Evolutionary conservation across 2,113 vertebrate species (phyloP).

Genomic region (Dinomys branickii): DNA sequence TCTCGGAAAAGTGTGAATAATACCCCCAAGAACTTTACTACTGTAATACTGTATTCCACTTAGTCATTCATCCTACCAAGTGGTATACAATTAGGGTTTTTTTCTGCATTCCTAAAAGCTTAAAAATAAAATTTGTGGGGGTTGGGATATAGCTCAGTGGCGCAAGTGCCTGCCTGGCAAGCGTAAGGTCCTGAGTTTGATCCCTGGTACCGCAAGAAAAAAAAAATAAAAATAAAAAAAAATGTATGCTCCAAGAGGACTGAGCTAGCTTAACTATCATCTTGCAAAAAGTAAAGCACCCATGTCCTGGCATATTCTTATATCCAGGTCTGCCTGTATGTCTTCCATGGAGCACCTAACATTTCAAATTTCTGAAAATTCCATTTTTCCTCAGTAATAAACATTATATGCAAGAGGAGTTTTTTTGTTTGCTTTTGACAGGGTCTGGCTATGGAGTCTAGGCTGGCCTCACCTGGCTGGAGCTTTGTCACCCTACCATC

Average conservation of each 20-base stretch:
- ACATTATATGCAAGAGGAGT: not conserved
- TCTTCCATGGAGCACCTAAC: not conserved
- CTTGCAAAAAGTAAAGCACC: not conserved
- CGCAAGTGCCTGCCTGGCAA: too few species aligned
- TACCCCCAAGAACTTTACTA: not conserved
- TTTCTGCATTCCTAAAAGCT: not conserved
- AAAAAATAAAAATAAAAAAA: too few species aligned
- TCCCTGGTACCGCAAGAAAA: too few species aligned
- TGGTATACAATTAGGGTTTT: not conserved
- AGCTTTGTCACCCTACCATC: not conserved
- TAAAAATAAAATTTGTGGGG: constrained; percentile 37
- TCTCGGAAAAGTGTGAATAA: not conserved
- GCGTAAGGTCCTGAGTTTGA: too few species aligned
- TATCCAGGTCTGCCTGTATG: not conserved
- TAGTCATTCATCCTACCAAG: not conserved
- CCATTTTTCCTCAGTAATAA: not conserved
- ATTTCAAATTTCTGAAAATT: constrained; percentile 32
- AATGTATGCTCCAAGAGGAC: not conserved
- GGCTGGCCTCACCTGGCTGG: not conserved
- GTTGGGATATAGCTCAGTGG: too few species aligned
- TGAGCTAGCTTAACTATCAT: not conserved
- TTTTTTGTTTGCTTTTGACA: not conserved
- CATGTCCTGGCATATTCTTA: not conserved
- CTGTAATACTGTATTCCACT: not conserved
- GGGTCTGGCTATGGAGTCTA: not conserved